Percentiles rank a stretch among this genome's conserved stretches.
phyloP scores from a whole-genome alignment of 2,888 invertebrate genomes.

The Leptinotarsa haldemani region DNA sequence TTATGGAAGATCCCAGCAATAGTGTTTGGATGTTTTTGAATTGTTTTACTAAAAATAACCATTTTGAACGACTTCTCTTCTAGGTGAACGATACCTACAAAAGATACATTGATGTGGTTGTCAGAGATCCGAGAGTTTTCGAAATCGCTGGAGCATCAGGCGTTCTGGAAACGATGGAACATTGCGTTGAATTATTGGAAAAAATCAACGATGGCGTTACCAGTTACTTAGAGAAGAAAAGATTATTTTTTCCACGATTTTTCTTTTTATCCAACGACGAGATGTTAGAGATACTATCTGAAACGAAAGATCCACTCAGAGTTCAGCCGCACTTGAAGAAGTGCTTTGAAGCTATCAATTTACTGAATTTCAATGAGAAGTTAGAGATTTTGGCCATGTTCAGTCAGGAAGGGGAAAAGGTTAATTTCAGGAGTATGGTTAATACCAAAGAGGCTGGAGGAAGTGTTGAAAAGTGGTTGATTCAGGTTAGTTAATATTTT shows the following conservation, averaged over 20 bases:
- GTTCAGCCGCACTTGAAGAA: slow-evolving; percentile 89
- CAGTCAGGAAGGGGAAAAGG: slow-evolving; percentile 80
- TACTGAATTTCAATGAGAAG: slow-evolving; percentile 77
- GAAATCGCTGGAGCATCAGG: slow-evolving; percentile 76
- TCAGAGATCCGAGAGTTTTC: slow-evolving; percentile 74
- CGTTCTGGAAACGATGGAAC: slow-evolving; percentile 76
- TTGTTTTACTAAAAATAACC: no score
- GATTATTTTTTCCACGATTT: slow-evolving; percentile 85
- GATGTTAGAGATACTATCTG: slow-evolving; percentile 89
- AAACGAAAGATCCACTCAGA: slow-evolving; percentile 86
- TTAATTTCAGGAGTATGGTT: slow-evolving; percentile 65
- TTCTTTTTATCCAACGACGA: slow-evolving; percentile 93
- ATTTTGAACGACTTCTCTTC: no score
- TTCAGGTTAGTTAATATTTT: slow-evolving; percentile 64
- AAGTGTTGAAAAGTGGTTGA: slow-evolving; percentile 88
- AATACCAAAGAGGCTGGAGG: slow-evolving; percentile 74
- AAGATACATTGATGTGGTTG: slow-evolving; percentile 73
- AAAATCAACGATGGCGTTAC: slow-evolving; percentile 86
- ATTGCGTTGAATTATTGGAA: slow-evolving; percentile 78
- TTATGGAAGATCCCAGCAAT: no score
- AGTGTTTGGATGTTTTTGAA: no score
- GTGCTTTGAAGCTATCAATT: slow-evolving; percentile 88
- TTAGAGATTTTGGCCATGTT: slow-evolving; percentile 82
- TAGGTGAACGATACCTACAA: slow-evolving; percentile 74
- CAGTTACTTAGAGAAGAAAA: slow-evolving; percentile 85